Evolutionary conservation across 2,113 vertebrate species (phyloP), one percentile per base, ranked within the genome.

Genomic region (Lonchura striata): DNA sequence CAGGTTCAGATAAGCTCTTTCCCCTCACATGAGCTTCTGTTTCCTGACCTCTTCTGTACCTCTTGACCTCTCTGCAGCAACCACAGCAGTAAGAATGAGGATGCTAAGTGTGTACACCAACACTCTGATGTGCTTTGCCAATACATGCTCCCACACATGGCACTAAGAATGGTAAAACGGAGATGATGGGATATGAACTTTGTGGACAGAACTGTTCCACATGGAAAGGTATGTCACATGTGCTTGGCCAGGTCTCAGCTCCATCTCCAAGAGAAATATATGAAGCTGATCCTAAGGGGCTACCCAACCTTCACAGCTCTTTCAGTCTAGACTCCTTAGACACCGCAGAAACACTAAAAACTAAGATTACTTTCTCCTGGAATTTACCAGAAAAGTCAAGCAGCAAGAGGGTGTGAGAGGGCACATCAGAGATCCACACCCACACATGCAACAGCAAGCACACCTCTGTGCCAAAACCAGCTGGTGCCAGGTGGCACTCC

Each of bases 81-180:
- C 21, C 37, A 63, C 24, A 18, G 24, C 9, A 47, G 1, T 8
- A 60, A 33, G n/a, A 87, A 65, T 0, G 28, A 76, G 35, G 81
- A 68, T 53, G 57, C 22, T 53, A 68, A n/a, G 35, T 3, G 4
- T 8, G 25, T 19, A 69, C 44, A 31, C 42, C 25, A 60, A 47
- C 24, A 24, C 42, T 25, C 18, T 24, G 17, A 57, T 0, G 13
- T 33, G 30, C 57, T 82, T 44, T 44, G 28, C 42, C 66, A 71
- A 61, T 2, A 74, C 27, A 61, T 10, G 1, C 16, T 57, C 19
- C 31, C 27, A 53, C n/a, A 14, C 28, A 24, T 0, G 25, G 66
- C 52, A 80, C 1, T 18, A 24, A 16, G 23, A 5, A 52, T 18
- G 33, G 31, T 25, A 61, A 37, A 88, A 78, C 0, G 0, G 20